Base-by-base conservation (phyloP, 2,113 vertebrate genomes). In the Pheucticus melanocephalus region DNA sequence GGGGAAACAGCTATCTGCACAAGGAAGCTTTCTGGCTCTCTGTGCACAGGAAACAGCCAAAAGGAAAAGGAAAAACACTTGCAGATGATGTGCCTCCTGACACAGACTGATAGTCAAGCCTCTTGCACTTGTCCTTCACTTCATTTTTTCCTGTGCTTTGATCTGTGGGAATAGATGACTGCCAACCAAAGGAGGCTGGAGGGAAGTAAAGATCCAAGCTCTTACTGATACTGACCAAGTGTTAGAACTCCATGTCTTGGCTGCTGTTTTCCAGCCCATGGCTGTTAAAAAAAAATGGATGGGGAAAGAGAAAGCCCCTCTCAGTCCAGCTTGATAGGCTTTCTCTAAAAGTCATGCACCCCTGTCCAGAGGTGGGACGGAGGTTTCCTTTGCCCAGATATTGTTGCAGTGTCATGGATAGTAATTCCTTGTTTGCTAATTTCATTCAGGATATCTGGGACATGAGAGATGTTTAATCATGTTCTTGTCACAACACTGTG, bases 61-160 rank as follows among this genome's bases (percentile, higher is more conserved):
- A 94, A 85, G 65, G 56, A 90, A 93, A 80, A 85, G 56, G 57
- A 78, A 91, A 92, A 91, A 70, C 57, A 77, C 63, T 92, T 95
- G 69, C 86, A 78, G 57, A 84, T 73, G 15, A 76, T 69, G 37
- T 35, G 30, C 25, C 51, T 90, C 50, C 63, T 94, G 77, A 95
- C 51, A 86, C 33, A 64, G 65, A 53, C 15, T 20, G 28, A 37
- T 23, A 68, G 63, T 45, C 76, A 68, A 47, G 51, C 44, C 50
- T 90, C 65, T 78, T 92, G 8, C 25, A 16, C 42, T 94, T 78
- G 53, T 42, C 23, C 64, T 45, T 86, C 51, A 60, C 25, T 70
- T 75, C 27, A 72, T 61, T 82, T 90, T 84, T 68, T 64, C 14
- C 31, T 40, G 17, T 42, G 15, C 77, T 92, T 90, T 79, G 59